phyloP scores from a whole-genome alignment of 2,888 invertebrate genomes.

The Eilema sororculum region DNA sequence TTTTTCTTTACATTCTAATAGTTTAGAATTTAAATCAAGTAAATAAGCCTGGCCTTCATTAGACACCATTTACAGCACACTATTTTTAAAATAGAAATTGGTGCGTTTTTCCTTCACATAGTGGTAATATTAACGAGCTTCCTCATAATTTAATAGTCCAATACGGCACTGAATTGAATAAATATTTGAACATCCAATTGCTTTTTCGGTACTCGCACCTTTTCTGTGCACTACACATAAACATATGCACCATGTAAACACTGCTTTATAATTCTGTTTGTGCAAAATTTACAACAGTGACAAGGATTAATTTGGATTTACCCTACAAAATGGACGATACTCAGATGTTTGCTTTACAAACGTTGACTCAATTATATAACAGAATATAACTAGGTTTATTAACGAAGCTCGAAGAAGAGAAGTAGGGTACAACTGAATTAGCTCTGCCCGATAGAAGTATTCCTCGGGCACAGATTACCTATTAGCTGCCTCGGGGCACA shows the following conservation, averaged over 20 bases:
- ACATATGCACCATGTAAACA: not conserved
- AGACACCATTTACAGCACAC: not conserved
- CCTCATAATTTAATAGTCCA: not conserved
- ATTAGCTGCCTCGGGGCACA: too few species aligned
- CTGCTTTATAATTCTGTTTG: slow-evolving; percentile 6
- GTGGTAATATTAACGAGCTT: not conserved
- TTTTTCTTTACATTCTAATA: not conserved
- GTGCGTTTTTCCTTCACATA: not conserved
- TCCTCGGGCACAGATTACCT: too few species aligned
- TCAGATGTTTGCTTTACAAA: not conserved
- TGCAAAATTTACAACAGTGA: not conserved
- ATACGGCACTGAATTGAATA: not conserved
- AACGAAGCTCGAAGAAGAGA: not conserved
- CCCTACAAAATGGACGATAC: not conserved
- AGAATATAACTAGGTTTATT: not conserved
- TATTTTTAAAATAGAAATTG: not conserved
- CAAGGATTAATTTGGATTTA: not conserved
- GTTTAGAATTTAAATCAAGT: not conserved
- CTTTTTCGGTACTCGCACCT: not conserved
- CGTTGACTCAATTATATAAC: not conserved
- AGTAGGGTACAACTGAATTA: not conserved
- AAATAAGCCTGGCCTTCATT: not conserved
- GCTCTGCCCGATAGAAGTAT: too few species aligned
- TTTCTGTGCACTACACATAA: not conserved
- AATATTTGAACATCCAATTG: not conserved